Base-by-base conservation (phyloP, 2,113 vertebrate species). In the Poeciliopsis retropinna region DNA sequence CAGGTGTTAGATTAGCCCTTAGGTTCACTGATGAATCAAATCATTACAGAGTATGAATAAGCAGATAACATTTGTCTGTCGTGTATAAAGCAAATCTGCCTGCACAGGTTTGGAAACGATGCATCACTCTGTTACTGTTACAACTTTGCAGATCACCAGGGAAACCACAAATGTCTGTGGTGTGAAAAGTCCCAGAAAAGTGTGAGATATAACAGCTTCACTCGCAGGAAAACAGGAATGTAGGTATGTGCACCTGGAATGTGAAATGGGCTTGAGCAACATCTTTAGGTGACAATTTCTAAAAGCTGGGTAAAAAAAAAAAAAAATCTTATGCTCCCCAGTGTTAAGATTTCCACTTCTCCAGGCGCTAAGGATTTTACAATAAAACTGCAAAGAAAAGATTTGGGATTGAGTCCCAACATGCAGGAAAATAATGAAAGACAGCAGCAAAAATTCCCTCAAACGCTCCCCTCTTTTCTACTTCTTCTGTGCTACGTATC, bases 201-300 rank as follows among this genome's bases (percentile, higher is more conserved):
- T 91, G 92, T 69, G 80, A 92, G 81, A 91, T 87, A 80, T 92
- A 83, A 41, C 92, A 88, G 73, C 17, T 61, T 80, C 68, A 54
- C 71, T 39, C 66, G 67, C 62, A 82, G 60, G 70, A 61, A 79
- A 25, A 64, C 60, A 39, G 12, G 1, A 13, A 68, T 54, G 28
- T 27, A 76, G 70, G 51, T 57, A 72, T 78, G 71, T 47, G 82
- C 75, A 86, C 67, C 72, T 75, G 61, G 73, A 84, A 72, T 64
- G 29, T 60, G 76, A 68, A n/a, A 82, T 54, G 67, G 5, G 60
- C 75, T 25, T n/a, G 51, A 57, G 25, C 0, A 57, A 57, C 51
- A n/a, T n/a, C 2, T 57, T 0, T 57, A 54, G 51, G 51, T 10
- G n/a, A 57, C 8, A 57, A 57, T 25, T 57, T 8, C 29, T n/a